Percentiles rank a stretch among this genome's conserved stretches.
Conservation (phyloP, 1,140 invertebrate species). For the Zaprionus ghesquierei region DNA sequence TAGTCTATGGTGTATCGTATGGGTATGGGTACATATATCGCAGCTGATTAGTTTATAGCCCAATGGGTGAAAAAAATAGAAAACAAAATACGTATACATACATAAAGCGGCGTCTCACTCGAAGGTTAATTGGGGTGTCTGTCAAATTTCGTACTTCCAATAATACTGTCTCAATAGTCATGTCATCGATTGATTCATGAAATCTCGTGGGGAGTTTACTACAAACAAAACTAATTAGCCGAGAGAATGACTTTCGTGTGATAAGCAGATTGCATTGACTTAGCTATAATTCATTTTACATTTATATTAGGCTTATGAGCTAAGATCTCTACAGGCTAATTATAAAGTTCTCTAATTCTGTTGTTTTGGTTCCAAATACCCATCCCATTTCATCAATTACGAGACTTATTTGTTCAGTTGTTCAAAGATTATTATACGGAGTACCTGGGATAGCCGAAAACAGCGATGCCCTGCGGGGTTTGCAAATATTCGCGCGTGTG, state of each 20-base stretch:
- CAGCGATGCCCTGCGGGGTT: neutral
- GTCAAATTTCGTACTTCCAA: constrained; percentile 51
- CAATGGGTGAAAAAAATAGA: constrained; percentile 34
- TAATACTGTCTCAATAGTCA: constrained; percentile 12
- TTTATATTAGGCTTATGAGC: constrained; percentile 7
- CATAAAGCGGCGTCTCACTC: constrained; percentile 26
- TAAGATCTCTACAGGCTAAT: neutral
- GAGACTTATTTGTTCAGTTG: constrained; percentile 33
- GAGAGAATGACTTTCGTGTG: neutral
- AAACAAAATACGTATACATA: constrained; percentile 21
- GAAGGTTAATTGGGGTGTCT: constrained; percentile 60
- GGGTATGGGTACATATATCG: constrained; percentile 11
- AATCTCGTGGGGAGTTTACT: constrained; percentile 11
- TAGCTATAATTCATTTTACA: neutral
- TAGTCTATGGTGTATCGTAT: neutral
- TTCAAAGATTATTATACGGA: neutral
- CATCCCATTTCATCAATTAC: constrained; percentile 16
- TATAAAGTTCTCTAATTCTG: constrained; percentile 3
- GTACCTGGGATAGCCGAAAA: neutral
- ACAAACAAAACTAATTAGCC: constrained; percentile 15
- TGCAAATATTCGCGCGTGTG: constrained; percentile 9
- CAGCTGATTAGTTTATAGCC: constrained; percentile 49
- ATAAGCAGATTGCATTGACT: neutral
- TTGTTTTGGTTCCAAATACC: constrained; percentile 15
- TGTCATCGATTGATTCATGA: constrained; percentile 28